Conservation (phyloP, 2,888 invertebrate genomes). For the Hymenopus coronatus region DNA sequence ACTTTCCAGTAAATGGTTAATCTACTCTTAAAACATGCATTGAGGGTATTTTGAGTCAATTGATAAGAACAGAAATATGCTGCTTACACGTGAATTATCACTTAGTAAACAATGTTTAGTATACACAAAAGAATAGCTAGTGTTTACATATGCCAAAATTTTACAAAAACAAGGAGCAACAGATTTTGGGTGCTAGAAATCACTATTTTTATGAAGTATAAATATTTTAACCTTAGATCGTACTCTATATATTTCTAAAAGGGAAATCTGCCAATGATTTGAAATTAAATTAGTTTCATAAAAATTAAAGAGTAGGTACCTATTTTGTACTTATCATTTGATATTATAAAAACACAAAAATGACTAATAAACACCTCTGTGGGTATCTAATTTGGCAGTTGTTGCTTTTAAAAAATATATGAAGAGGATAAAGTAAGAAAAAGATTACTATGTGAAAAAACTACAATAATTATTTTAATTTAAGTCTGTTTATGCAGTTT, state of each 20-base stretch:
- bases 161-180: neutral
- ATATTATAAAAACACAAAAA: neutral
- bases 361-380: neutral
- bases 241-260: neutral
- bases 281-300: neutral
- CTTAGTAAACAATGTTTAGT: neutral
- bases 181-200: neutral
- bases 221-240: neutral
- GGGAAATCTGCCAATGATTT: neutral
- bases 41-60: neutral
- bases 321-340: slow-evolving; percentile 8
- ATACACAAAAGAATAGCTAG: neutral
- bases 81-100: neutral
- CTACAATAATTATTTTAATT: neutral
- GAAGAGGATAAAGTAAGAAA: neutral
- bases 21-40: neutral
- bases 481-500: neutral
- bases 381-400: neutral
- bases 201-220: neutral
- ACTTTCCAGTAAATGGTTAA: neutral
- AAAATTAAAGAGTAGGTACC: neutral
- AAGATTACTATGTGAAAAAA: neutral
- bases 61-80: neutral
- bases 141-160: neutral
- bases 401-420: neutral